Percentiles rank a stretch among this genome's conserved stretches.
phyloP scores from a whole-genome alignment of 2,113 vertebrate species.

The Formicarius rufipectus region DNA sequence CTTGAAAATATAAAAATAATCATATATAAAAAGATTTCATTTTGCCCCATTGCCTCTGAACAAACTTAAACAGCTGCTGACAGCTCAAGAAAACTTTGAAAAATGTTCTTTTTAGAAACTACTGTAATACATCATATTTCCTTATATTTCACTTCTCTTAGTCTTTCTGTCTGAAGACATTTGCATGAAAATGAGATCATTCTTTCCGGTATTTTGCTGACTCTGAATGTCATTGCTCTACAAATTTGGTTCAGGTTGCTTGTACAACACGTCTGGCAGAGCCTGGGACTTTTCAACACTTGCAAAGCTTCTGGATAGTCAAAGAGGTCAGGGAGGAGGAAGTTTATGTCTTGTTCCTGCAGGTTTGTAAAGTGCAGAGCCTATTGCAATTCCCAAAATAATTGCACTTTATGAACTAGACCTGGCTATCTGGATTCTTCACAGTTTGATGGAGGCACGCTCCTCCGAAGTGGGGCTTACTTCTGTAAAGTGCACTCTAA shows the following conservation, averaged over 20 bases:
- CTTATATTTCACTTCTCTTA: background rate
- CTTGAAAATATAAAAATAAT: conserved; percentile 58
- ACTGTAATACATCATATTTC: background rate
- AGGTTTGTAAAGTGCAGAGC: background rate
- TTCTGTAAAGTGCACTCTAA: background rate
- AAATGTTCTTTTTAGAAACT: background rate
- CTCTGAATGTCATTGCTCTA: background rate
- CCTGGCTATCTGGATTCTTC: background rate
- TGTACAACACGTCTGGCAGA: background rate
- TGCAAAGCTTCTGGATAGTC: background rate
- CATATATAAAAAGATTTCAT: conserved; percentile 27
- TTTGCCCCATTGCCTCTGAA: conserved; percentile 42
- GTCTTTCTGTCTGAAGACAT: conserved; percentile 2
- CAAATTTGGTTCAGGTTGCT: background rate
- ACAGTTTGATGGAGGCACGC: background rate
- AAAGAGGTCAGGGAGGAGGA: background rate
- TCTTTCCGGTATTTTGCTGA: background rate
- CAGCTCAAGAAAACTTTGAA: conserved; percentile 26
- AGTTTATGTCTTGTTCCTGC: background rate
- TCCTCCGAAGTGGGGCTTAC: background rate
- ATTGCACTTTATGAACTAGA: background rate
- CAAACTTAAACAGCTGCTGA: conserved; percentile 46
- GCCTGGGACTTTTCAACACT: background rate
- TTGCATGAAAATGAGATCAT: background rate
- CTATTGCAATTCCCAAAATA: background rate